Percentiles rank a stretch among this genome's conserved stretches.
phyloP scores from a whole-genome alignment of 2,113 vertebrate genomes.

The Ictalurus punctatus region DNA sequence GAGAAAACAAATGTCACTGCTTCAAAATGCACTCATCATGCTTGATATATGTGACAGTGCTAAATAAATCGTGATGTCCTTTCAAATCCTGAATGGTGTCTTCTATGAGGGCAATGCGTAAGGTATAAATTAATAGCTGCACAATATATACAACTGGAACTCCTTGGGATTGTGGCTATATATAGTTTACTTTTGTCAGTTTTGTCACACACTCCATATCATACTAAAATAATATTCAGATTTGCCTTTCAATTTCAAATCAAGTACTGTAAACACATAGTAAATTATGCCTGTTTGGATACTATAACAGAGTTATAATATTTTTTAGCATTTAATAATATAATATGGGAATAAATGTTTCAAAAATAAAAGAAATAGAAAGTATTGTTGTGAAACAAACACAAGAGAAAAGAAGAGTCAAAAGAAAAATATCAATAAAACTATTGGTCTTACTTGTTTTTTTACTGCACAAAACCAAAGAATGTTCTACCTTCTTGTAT shows the following conservation, averaged over 20 bases:
- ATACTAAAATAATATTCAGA: neutral
- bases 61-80: neutral
- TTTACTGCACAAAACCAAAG: too few species aligned
- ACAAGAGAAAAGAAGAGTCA: too few species aligned
- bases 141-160: neutral
- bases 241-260: neutral
- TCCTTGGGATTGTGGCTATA: neutral
- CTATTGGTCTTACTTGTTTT: too few species aligned
- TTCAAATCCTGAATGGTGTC: neutral
- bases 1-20: slow-evolving; percentile 15
- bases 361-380: neutral
- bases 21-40: slow-evolving; percentile 11
- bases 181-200: neutral
- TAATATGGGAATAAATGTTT: neutral
- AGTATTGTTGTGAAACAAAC: too few species aligned
- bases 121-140: neutral
- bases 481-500: too few species aligned
- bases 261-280: neutral
- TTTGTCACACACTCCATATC: neutral
- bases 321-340: neutral
- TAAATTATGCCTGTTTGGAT: neutral
- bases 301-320: neutral
- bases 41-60: neutral
- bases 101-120: neutral
- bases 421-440: too few species aligned